Conservation (phyloP, 2,888 invertebrate species). For the Stenotaenia linearis region DNA sequence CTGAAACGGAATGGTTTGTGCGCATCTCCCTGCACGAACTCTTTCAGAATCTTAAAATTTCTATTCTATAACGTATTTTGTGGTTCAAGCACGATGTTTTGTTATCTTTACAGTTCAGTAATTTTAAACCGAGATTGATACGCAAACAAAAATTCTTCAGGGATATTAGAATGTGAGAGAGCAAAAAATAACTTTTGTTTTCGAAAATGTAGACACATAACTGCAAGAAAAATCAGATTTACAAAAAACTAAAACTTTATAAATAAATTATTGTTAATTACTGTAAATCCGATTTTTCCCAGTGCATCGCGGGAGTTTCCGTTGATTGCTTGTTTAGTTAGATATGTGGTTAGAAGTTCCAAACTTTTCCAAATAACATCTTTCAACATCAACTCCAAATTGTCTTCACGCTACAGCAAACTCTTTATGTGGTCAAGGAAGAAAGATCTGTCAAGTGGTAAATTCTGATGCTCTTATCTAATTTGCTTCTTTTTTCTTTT, state of each 20-base stretch:
- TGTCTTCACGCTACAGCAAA: neutral
- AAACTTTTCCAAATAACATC: neutral
- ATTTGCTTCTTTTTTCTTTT: slow-evolving; percentile 34
- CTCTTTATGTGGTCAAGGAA: neutral
- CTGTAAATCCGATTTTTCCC: too few relatives aligned
- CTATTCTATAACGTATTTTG: neutral
- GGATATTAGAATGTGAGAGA: too few relatives aligned
- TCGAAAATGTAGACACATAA: too few relatives aligned
- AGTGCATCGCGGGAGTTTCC: too few relatives aligned
- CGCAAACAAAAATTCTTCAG: too few relatives aligned
- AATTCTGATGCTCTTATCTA: neutral
- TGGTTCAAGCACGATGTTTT: neutral
- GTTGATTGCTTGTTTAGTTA: neutral
- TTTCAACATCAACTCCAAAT: neutral
- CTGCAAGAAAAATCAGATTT: too few relatives aligned
- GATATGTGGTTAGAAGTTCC: neutral
- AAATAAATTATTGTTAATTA: too few relatives aligned
- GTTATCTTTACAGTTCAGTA: too few relatives aligned
- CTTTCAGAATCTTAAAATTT: neutral
- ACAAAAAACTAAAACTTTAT: too few relatives aligned
- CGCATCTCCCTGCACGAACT: neutral
- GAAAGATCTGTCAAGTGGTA: neutral
- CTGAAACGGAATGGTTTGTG: neutral
- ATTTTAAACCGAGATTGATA: too few relatives aligned
- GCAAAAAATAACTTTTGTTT: too few relatives aligned